Evolutionary conservation across 1,140 invertebrate species (phyloP), one percentile per base, ranked within the genome.

Genomic region (Neotoxoptera formosana): DNA sequence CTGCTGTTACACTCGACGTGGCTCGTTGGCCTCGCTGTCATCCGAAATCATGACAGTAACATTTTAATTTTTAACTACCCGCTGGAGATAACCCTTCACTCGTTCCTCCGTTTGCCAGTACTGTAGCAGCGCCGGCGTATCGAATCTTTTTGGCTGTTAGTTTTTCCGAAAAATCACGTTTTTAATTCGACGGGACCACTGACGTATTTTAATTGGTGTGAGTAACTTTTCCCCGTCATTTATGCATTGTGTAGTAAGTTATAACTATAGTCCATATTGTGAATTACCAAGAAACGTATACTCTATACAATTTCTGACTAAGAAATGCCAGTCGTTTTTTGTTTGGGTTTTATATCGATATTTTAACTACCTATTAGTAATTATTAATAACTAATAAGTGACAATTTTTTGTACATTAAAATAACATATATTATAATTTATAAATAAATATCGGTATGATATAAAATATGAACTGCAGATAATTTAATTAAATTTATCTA

Each of bases 1-100:
- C 76, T 48, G 20, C 47, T 30, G 25, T 45, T 45, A 21, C 48
- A 83, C 67, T 91, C 90, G 90, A 83, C 90, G 60, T 91, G 90
- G 48, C 91, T 93, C 76, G 91, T 93, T 86, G 91, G 91, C 91
- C 91, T 84, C 48, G 91, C 91, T 93, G 91, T 93, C 91, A 93
- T 93, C 81, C 91, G 36, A 93, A 93, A 93, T 93, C 91, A 93
- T 93, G 91, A 93, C 91, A 93, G 91, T 93, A 93, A 93, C 91
- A 86, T 93, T 93, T 93, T 93, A 93, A 93, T 93, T 93, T 93
- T 93, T 93, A 93, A 93, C 91, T 30, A 93, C 91, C 48, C 41
- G 48, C 48, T 53, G 90, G 53, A 91, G 30, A 91, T 91, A 91
- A 91, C 90, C 90, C 60, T 91, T 91, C 60, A 47, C 67, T 83